Percentiles rank a stretch among this genome's conserved stretches.
phyloP scores from a whole-genome alignment of 1,140 invertebrate genomes.

The Cydia strobilella region DNA sequence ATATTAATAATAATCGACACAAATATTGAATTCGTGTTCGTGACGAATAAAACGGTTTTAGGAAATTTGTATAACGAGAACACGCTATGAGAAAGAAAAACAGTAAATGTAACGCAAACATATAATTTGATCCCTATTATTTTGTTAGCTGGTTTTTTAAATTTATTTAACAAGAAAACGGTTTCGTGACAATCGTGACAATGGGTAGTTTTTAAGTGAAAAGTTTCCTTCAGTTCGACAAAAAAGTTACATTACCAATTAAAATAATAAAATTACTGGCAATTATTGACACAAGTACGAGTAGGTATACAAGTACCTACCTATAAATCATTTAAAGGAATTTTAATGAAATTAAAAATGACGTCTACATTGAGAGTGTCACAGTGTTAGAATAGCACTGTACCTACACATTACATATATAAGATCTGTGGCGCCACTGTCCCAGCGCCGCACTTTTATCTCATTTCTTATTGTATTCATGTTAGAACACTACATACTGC shows the following conservation, averaged over 20 bases:
- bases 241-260: neutral
- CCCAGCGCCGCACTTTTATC: too few relatives aligned
- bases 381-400: neutral
- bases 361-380: neutral
- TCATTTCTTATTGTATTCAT: too few relatives aligned
- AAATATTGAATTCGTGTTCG: constrained; percentile 26
- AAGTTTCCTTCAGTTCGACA: neutral
- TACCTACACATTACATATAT: neutral
- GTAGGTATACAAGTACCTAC: too few relatives aligned
- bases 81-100: constrained; percentile 25
- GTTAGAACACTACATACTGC: too few relatives aligned
- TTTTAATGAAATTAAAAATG: too few relatives aligned
- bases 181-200: neutral
- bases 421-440: too few relatives aligned
- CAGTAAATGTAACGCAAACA: constrained; percentile 11
- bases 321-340: too few relatives aligned
- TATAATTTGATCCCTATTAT: constrained; percentile 29
- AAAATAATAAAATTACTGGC: neutral
- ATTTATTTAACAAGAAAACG: neutral
- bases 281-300: too few relatives aligned
- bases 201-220: neutral
- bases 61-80: constrained; percentile 25
- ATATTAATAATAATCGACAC: neutral
- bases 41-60: constrained; percentile 28
- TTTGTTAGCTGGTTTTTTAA: neutral